Conservation (phyloP, 2,888 invertebrate species). For the Stegana nigrithorax region DNA sequence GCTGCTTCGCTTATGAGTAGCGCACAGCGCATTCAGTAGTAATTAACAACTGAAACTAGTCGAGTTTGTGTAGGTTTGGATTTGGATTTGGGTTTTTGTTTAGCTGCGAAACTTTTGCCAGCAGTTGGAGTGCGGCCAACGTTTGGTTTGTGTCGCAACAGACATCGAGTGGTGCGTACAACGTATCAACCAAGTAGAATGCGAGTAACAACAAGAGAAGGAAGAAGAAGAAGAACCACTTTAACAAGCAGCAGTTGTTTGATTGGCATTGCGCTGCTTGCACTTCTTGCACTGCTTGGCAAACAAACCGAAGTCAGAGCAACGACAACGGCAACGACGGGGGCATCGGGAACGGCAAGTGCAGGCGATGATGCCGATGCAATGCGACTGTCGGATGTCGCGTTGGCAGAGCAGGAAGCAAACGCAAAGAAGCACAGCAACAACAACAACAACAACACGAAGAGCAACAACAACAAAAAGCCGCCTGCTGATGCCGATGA, state of each 20-base stretch:
- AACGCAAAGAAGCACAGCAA: neutral
- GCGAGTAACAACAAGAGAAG: neutral
- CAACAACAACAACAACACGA: no score
- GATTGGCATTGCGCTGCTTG: neutral
- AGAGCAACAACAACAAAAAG: no score
- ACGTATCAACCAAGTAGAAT: neutral
- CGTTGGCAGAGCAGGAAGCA: neutral
- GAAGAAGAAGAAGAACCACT: neutral
- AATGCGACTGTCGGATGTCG: slow-evolving; percentile 13
- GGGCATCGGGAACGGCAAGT: slow-evolving; percentile 33
- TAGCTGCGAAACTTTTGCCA: slow-evolving; percentile 30
- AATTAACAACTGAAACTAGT: slow-evolving; percentile 44
- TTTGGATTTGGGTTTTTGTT: slow-evolving; percentile 21
- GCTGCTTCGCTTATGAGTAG: neutral
- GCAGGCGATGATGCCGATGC: slow-evolving; percentile 38
- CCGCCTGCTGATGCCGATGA: neutral
- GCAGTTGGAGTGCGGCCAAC: slow-evolving; percentile 46
- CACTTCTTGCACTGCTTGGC: neutral
- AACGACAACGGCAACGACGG: neutral
- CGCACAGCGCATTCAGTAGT: slow-evolving; percentile 20
- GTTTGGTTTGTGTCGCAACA: neutral
- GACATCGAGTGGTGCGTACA: neutral
- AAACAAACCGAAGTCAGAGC: neutral
- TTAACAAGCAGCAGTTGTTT: neutral
- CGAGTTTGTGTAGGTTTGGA: no score